Percentiles rank a stretch among this genome's conserved stretches.
Evolutionary conservation across 2,888 invertebrate genomes (phyloP).

Genomic region (Phasia obesa): DNA sequence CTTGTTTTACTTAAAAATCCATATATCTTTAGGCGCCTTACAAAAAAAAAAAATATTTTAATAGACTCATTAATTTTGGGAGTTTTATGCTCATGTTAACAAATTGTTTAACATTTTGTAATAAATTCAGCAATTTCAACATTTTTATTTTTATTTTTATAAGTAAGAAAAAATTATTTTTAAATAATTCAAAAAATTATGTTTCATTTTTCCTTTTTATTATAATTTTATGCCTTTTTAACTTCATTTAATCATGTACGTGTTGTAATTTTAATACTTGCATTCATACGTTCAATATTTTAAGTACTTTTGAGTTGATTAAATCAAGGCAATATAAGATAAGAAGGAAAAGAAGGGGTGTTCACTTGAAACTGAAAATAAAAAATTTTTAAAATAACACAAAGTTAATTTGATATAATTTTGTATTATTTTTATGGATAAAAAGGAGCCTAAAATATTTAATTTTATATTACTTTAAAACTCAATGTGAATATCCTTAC

Average conservation of each 20-base stretch:
- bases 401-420: background rate
- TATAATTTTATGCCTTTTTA: constrained; percentile 64
- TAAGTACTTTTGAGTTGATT: constrained; percentile 54
- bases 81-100: constrained; percentile 33
- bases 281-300: constrained; percentile 14
- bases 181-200: constrained; percentile 34
- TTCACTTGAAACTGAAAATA: background rate
- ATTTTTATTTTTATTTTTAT: background rate
- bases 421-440: too few species aligned
- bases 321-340: constrained; percentile 58
- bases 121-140: constrained; percentile 54
- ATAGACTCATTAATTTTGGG: constrained; percentile 24
- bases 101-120: constrained; percentile 54
- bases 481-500: background rate
- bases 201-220: constrained; percentile 34
- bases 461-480: background rate
- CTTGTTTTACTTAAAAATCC: too few species aligned
- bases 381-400: background rate
- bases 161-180: too few species aligned
- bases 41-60: background rate
- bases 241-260: constrained; percentile 59
- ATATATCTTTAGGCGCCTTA: background rate
- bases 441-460: background rate
- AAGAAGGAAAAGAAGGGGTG: constrained; percentile 38
- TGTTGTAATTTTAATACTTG: constrained; percentile 63